phyloP scores from a whole-genome alignment of 2,888 invertebrate genomes.

The Drosophila subquinaria region DNA sequence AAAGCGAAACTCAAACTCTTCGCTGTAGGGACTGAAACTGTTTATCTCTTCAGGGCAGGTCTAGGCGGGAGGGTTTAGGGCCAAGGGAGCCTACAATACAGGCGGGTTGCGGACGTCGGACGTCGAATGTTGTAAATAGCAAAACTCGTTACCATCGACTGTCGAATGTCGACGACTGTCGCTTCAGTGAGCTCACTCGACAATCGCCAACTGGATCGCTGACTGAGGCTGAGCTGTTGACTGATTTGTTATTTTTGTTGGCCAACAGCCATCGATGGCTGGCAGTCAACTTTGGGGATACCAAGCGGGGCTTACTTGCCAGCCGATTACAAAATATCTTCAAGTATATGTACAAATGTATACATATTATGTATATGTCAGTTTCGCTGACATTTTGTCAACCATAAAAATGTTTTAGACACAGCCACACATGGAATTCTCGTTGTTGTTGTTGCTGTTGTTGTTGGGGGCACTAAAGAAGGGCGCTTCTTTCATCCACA shows the following conservation, averaged over 20 bases:
- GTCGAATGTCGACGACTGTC: slow-evolving; percentile 34
- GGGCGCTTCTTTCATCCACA: slow-evolving; percentile 58
- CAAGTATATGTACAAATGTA: slow-evolving; percentile 29
- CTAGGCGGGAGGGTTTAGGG: slow-evolving; percentile 20
- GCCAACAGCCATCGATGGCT: slow-evolving; percentile 55
- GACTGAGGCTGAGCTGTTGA: slow-evolving; percentile 54
- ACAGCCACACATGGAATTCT: slow-evolving; percentile 19
- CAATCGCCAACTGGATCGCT: slow-evolving; percentile 46
- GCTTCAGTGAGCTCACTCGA: slow-evolving; percentile 63
- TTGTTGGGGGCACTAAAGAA: slow-evolving; percentile 39
- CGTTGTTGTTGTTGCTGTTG: slow-evolving; percentile 3
- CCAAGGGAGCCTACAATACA: not conserved
- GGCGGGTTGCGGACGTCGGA: slow-evolving; percentile 6
- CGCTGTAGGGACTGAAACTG: slow-evolving; percentile 10
- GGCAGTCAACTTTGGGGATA: slow-evolving; percentile 49
- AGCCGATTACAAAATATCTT: slow-evolving; percentile 63
- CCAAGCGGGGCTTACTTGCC: slow-evolving; percentile 44
- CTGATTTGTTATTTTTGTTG: slow-evolving; percentile 69
- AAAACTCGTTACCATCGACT: slow-evolving; percentile 28
- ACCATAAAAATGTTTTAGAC: slow-evolving; percentile 58
- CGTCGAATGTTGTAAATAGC: slow-evolving; percentile 28
- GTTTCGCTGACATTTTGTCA: slow-evolving; percentile 73
- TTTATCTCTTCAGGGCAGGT: slow-evolving; percentile 5
- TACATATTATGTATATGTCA: slow-evolving; percentile 13
- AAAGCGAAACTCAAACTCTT: slow-evolving; percentile 2